phyloP scores from a whole-genome alignment of 2,888 invertebrate species.

The Drosophila lacicola region DNA sequence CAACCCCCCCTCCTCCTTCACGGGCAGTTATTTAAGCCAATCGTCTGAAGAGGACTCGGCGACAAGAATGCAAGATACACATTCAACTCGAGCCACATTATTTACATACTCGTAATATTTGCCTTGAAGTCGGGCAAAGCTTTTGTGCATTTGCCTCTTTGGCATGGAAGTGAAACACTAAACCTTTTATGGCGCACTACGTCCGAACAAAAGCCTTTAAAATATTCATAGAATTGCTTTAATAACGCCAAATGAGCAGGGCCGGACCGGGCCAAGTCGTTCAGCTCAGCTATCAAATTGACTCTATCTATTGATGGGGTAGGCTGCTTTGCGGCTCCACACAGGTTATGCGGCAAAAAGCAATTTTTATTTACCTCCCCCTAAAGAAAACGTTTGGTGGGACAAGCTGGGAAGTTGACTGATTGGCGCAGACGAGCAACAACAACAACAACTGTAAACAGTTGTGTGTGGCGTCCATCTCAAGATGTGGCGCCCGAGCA shows the following conservation, averaged over 20 bases:
- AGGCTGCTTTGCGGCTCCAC: constrained; percentile 4
- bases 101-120: constrained; percentile 66
- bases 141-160: constrained; percentile 40
- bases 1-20: not conserved
- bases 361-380: constrained; percentile 67
- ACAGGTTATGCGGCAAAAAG: constrained; percentile 74
- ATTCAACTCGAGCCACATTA: constrained; percentile 42
- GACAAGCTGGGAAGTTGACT: constrained; percentile 48
- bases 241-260: constrained; percentile 76
- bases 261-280: constrained; percentile 20
- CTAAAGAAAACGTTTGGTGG: not conserved
- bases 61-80: constrained; percentile 19
- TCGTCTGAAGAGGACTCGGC: constrained; percentile 12
- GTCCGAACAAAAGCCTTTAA: constrained; percentile 66
- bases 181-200: constrained; percentile 65
- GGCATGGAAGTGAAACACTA: constrained; percentile 59
- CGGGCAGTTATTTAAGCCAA: constrained; percentile 31
- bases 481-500: constrained; percentile 51
- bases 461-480: constrained; percentile 60
- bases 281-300: constrained; percentile 69
- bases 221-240: constrained; percentile 79
- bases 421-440: constrained; percentile 65
- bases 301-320: constrained; percentile 48
- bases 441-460: constrained; percentile 33
- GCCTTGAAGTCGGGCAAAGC: constrained; percentile 44